Base-by-base conservation (phyloP, 2,797 vertebrate species). In the Apogon talboti region DNA sequence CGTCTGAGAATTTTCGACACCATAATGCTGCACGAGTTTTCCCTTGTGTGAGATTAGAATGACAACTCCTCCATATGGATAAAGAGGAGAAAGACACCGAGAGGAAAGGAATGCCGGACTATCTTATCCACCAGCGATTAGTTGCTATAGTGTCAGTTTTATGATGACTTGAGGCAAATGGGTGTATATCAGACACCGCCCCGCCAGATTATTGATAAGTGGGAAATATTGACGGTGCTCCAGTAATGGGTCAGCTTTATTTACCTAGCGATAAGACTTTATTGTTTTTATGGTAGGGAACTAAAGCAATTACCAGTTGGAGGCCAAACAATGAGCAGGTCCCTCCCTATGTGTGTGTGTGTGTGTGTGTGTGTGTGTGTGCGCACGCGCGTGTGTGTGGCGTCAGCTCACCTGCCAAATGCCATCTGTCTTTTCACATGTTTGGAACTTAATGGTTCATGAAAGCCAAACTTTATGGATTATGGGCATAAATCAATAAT, bases 231-330 rank as follows among this genome's bases (percentile, higher is more conserved):
- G 89, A 89, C 51, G 30, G 72, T 79, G 16, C 75, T 85, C 76
- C 44, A 2, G 70, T 83, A 88, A 90, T 86, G 81, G 74, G 38
- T 63, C 73, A 50, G 70, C 71, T 73, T 66, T 90, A 80, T 92
- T 90, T 91, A 86, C 73, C 72, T 66, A 75, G 44, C 12, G 88
- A 91, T 91, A 88, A 89, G 78, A 13, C 52, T 89, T 90, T 87
- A 89, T 87, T 85, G 83, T 85, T 75, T 91, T 88, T 77, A 89
- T 84, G 67, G 82, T 72, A 49, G 73, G 72, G 66, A 79, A 76
- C 71, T 87, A 87, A 89, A 89, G 81, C 73, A 85, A 87, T 93
- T 87, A 87, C 47, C 61, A 74, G 58, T 18, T 76, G 28, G 16
- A 63, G 64, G 38, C 42, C 81, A 89, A 83, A 82, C 76, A 86